phyloP scores from a whole-genome alignment of 2,797 vertebrate genomes.

The Sus cebifrons region DNA sequence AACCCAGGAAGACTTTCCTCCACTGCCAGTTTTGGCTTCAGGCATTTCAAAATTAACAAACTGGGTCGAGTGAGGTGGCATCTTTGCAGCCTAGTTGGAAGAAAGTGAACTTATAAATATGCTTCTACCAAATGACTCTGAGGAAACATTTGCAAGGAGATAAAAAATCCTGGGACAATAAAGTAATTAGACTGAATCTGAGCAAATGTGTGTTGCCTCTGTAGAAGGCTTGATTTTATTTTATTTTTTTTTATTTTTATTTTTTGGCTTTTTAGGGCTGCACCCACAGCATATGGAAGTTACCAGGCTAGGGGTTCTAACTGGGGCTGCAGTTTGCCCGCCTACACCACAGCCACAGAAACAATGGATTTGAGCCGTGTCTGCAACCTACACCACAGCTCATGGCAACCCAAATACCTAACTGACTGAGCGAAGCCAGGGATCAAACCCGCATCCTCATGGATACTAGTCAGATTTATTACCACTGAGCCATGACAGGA shows the following conservation, averaged over 20 bases:
- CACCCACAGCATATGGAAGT: too few species aligned
- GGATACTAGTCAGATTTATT: too few species aligned
- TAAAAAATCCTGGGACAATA: slow-evolving; percentile 46
- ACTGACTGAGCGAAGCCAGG: too few species aligned
- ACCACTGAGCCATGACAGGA: too few species aligned
- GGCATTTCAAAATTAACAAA: slow-evolving; percentile 81
- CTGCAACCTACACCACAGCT: too few species aligned
- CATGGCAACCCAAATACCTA: too few species aligned
- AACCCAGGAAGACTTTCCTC: slow-evolving; percentile 57
- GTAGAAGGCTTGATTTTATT: slow-evolving; percentile 1
- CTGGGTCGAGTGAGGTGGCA: slow-evolving; percentile 61
- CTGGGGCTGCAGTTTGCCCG: too few species aligned
- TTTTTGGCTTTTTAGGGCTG: neutral
- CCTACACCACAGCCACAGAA: too few species aligned
- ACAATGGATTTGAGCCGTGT: too few species aligned
- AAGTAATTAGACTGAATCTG: slow-evolving; percentile 58
- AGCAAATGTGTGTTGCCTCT: neutral
- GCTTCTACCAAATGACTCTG: slow-evolving; percentile 54
- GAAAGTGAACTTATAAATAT: slow-evolving; percentile 74
- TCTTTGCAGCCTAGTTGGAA: slow-evolving; percentile 59
- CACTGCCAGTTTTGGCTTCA: slow-evolving; percentile 56
- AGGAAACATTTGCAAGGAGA: slow-evolving; percentile 71
- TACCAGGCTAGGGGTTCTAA: too few species aligned
- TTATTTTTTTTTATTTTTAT: neutral
- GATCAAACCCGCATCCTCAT: too few species aligned